Evolutionary conservation across 1,140 invertebrate species (phyloP), one percentile per base, ranked within the genome.

Genomic region (Drosophila willistoni): DNA sequence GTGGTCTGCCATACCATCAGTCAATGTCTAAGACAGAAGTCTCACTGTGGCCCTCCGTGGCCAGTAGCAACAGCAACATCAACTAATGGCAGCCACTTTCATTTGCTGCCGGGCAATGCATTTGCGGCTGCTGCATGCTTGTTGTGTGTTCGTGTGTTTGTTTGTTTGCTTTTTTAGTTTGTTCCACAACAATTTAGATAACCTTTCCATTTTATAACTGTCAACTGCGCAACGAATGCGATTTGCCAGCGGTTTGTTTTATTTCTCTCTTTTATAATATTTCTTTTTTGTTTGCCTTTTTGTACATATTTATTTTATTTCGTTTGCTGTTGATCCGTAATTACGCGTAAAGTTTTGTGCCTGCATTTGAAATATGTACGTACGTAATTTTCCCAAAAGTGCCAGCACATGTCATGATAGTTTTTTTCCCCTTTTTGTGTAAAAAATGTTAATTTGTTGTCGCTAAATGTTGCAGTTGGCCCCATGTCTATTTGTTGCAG

Each of bases 191-290:
- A 39, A 41, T 69, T 56, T 59, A 64, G 67, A 76, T 86, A 87
- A 81, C 82, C 82, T 86, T 86, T 86, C 82, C 82, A 86, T 86
- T 85, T 82, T 76, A 68, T 67, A 82, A 86, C 82, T 86, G 83
- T 86, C 83, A 86, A 57, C 66, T 55, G 68, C 29, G 56, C 62
- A 63, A 75, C 74, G 59, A 81, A 81, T 77, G 55, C 73, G 68
- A 72, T 81, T 81, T 67, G 66, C 68, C 68, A 57, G 68, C 68
- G 63, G 57, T 77, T 78, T 77, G 75, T 70, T 78, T 71, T 57
- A 72, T 67, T 77, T 71, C 44, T 51, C 12, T 51, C 22, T 54
- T 62, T n/a, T 39, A 54, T 39, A 19, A 47, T 39, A 22, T 51
- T 29, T 22, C 22, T 60, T 19, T n/a, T 19, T n/a, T 12, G 12